Evolutionary conservation across 2,888 invertebrate genomes (phyloP), one percentile per base, ranked within the genome.

Genomic region (Lacanobia oleracea): DNA sequence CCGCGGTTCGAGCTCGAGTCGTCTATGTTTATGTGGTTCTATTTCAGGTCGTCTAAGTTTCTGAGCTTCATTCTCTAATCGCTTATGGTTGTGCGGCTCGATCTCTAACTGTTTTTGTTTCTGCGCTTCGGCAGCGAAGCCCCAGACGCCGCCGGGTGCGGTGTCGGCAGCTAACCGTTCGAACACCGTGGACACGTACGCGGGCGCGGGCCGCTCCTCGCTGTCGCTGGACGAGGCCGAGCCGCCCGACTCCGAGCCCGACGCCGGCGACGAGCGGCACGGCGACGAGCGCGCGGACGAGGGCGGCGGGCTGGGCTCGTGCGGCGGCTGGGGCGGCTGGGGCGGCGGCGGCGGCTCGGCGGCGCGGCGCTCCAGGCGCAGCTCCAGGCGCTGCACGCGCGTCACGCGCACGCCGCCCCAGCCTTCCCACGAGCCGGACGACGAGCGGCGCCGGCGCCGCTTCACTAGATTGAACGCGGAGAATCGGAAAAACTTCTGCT

Each of bases 401-500:
- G 95, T 94, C 37, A 94, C 94, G 56, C 93, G 87, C 78, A 94
- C 92, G 72, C 93, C 94, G 92, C 93, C 93, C 93, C 94, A 94
- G 66, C 93, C 93, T 87, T 93, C 94, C 94, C 94, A 94, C 85
- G 93, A 93, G 84, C 91, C 88, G 70, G 94, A 93, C 64, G 84
- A 85, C 65, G 93, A 91, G 70, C 88, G 91, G 75, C 94, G 90
- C 65, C 92, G 89, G 68, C 87, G 87, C 66, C 95, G 95, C 92
- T 97, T 97, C 84, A 97, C 97, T 79, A 97, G 96, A 93, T 98
- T 98, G 93, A 98, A 98, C 68, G 97, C 98, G 87, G 98, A 98
- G 91, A 97, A 97, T 92, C 98, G 96, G 96, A 98, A 98, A 96
- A 98, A 98, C 95, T 98, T 98, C 94, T 98, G 98, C 94, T 98